Percentiles rank a stretch among this genome's conserved stretches.
These are phyloP conservation scores for Bombus superbus DNA, from an alignment of 1,140 invertebrate genomes.

Conservation along the genomic window DNA sequence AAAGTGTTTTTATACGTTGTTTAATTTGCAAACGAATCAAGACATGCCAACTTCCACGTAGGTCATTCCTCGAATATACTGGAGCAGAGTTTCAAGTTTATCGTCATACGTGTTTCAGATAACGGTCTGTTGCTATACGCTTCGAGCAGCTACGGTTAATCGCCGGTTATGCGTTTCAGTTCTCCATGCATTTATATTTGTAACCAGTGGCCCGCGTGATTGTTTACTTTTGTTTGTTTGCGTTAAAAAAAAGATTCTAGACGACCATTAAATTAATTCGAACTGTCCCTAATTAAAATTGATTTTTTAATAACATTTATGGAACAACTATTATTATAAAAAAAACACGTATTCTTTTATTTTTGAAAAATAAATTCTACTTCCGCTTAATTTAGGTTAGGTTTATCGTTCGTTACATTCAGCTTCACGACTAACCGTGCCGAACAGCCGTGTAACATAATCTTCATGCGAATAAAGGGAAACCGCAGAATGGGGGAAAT, in stretches of 20 bases:
- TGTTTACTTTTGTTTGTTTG: slow-evolving; percentile 28
- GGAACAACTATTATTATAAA: neutral
- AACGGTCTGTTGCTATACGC: slow-evolving; percentile 58
- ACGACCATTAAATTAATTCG: neutral
- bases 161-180: slow-evolving; percentile 35
- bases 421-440: neutral
- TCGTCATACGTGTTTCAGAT: slow-evolving; percentile 56
- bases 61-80: slow-evolving; percentile 37
- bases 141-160: slow-evolving; percentile 40
- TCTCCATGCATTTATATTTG: slow-evolving; percentile 6
- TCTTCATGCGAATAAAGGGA: slow-evolving; percentile 52
- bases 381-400: neutral
- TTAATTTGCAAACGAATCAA: neutral
- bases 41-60: neutral
- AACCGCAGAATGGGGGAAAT: slow-evolving; percentile 47
- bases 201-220: neutral
- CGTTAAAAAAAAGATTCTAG: no score
- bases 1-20: no score
- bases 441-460: slow-evolving; percentile 14
- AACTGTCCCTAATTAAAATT: no score
- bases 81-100: slow-evolving; percentile 49
- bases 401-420: neutral
- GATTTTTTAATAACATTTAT: no score
- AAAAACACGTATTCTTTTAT: neutral
- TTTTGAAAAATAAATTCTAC: neutral